phyloP scores from a whole-genome alignment of 2,797 vertebrate species.

The Siniperca obscura region DNA sequence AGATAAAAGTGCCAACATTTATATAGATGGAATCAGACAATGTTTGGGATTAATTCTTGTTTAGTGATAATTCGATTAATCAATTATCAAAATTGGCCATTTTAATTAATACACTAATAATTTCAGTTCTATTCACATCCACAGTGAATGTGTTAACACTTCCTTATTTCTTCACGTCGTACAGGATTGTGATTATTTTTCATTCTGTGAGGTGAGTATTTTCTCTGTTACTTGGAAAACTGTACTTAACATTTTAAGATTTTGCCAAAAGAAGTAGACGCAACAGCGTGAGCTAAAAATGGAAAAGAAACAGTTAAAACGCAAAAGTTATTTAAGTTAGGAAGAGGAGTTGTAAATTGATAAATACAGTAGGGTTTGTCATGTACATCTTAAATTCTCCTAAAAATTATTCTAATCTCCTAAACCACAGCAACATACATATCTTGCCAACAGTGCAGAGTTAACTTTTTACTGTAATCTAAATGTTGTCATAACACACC shows the following conservation, averaged over 20 bases:
- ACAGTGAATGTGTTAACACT: not conserved
- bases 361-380: not conserved
- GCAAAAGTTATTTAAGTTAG: not conserved
- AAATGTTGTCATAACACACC: not conserved
- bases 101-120: not conserved
- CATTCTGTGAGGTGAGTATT: not conserved
- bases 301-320: not conserved
- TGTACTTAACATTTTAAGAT: too few species aligned
- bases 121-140: not conserved
- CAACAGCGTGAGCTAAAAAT: not conserved
- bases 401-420: not conserved
- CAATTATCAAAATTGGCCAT: not conserved
- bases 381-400: not conserved
- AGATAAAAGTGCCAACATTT: not conserved
- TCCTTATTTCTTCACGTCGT: not conserved
- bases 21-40: not conserved
- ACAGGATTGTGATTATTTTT: not conserved
- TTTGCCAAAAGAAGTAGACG: not conserved
- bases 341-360: not conserved
- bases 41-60: not conserved
- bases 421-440: not conserved
- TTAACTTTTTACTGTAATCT: not conserved
- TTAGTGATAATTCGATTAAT: not conserved
- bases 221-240: not conserved
- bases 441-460: not conserved